Percentiles rank a stretch among this genome's conserved stretches.
Evolutionary conservation across 2,888 invertebrate species (phyloP).

Genomic region (Harpalus rufipes): DNA sequence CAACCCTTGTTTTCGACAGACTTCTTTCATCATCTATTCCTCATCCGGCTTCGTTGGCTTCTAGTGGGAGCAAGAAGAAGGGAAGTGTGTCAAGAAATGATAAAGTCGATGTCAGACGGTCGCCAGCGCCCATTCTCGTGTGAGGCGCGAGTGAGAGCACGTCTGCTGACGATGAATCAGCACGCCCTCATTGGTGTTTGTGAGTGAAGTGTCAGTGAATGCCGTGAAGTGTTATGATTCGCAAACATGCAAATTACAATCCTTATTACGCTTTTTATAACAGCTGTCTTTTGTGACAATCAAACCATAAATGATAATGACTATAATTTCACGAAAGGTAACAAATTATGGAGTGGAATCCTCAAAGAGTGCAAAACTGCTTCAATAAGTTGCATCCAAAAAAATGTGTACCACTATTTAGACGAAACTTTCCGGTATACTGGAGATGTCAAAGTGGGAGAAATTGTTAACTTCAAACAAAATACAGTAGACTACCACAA

Average conservation of each 20-base stretch:
- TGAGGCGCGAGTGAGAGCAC: conserved; percentile 53
- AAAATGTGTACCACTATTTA: conserved; percentile 87
- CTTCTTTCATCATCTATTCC: background rate
- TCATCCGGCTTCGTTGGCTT: background rate
- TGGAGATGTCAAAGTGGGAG: conserved; percentile 83
- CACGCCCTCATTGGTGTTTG: conserved; percentile 74
- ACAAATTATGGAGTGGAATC: conserved; percentile 86
- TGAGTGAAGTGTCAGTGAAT: conserved; percentile 63
- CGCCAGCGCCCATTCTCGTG: conserved; percentile 61
- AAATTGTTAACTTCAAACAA: conserved; percentile 82
- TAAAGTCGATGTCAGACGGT: conserved; percentile 71
- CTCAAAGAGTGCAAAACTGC: conserved; percentile 85
- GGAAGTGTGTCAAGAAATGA: conserved; percentile 76
- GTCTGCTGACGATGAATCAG: conserved; percentile 65
- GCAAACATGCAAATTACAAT: conserved; percentile 58
- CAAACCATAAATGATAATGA: conserved; percentile 31
- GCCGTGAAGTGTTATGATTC: conserved; percentile 62
- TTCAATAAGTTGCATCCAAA: conserved; percentile 87
- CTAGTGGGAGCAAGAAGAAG: conserved; percentile 65
- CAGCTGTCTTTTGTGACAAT: conserved; percentile 15
- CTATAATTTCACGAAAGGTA: conserved; percentile 76
- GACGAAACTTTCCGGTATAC: conserved; percentile 82
- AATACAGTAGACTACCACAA: conserved; percentile 82
- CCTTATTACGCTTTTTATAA: conserved; percentile 43
- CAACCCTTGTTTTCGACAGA: background rate